Base-by-base conservation (phyloP, 2,113 vertebrate genomes). In the Heteronetta atricapilla region DNA sequence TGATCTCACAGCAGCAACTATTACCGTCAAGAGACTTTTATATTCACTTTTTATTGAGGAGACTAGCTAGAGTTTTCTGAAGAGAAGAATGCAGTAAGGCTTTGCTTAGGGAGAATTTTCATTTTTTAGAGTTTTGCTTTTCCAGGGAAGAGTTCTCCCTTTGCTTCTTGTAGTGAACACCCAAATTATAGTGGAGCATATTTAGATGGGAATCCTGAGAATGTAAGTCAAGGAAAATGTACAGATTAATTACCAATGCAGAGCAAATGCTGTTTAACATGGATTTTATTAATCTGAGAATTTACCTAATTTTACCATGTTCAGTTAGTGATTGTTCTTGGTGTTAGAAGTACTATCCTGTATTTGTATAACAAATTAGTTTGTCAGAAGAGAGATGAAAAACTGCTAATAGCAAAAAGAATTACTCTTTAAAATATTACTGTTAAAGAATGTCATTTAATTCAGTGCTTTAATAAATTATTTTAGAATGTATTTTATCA, bases 401-500 rank as follows among this genome's bases (percentile, higher is more conserved):
- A 97, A 23, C 67, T 97, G 82, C 86, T 89, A 76, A 97, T 89
- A 88, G 79, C 69, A 87, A 89, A 97, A 91, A 82, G 76, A 84
- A 93, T 97, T 97, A 85, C 93, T 90, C 73, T 93, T 80, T 94
- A 86, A 91, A 96, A 96, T 97, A 96, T 96, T 97, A 96, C 91
- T 79, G 52, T 95, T 97, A 72, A 86, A 97, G 90, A 97, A 76
- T 96, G 79, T 52, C 3, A 91, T 97, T 96, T 94, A 96, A 95
- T 97, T 64, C 85, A 87, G 53, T 91, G 63, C 82, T 90, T 74
- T 85, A 95, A 96, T 96, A 97, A 97, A 93, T 95, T 63, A 95
- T 90, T 97, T 97, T 87, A 77, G 96, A 96, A 97, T 94, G 67
- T 95, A 75, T 95, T 97, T 97, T 96, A 97, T 97, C 78, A 80